Evolutionary conservation across 2,888 invertebrate species (phyloP), one percentile per base, ranked within the genome.

Genomic region (Mesorhabditis sp.): DNA sequence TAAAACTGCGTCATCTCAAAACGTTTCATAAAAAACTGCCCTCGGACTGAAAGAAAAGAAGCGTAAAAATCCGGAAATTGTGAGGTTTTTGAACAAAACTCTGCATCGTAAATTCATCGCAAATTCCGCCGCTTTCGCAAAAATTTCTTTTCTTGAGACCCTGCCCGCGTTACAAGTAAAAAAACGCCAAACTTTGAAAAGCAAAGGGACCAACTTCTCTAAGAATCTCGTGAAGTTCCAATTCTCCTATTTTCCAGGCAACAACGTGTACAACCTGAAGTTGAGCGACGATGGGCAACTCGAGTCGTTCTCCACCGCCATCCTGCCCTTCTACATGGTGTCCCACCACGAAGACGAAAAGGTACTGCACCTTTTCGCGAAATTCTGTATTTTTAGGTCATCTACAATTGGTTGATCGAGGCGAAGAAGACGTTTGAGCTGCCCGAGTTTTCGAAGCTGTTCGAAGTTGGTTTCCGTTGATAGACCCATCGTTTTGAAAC

Each of bases 201-300:
- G n/a, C n/a, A n/a, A n/a, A n/a, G n/a, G n/a, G n/a, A n/a, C n/a
- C n/a, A n/a, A n/a, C n/a, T 50, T 62, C 62, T 62, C 62, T 62
- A 6, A 43, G 7, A 65, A 4, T 65, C 44, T n/a, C 6, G 44
- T n/a, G 6, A 43, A 65, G 7, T 5, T 15, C 7, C 28, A n/a
- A 67, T 62, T 10, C 28, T 28, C 28, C 61, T 4, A n/a, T 42
- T 50, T 72, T 79, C 63, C 68, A 82, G 82, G 82, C 4, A 82
- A 82, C 71, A 82, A 82, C 68, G 83, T 83, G 15, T 82, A 82
- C 71, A 82, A 80, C n/a, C 74, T 82, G 4, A 74, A 77, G 15
- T 67, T 73, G 43, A 68, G 68, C 67, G 72, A 77, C 43, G 72
- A 71, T 13, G 69, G 73, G 6, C 62, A 65, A 45, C 72, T 77